Conservation (phyloP, 2,888 invertebrate species). For the Metopia argyrocephala region DNA sequence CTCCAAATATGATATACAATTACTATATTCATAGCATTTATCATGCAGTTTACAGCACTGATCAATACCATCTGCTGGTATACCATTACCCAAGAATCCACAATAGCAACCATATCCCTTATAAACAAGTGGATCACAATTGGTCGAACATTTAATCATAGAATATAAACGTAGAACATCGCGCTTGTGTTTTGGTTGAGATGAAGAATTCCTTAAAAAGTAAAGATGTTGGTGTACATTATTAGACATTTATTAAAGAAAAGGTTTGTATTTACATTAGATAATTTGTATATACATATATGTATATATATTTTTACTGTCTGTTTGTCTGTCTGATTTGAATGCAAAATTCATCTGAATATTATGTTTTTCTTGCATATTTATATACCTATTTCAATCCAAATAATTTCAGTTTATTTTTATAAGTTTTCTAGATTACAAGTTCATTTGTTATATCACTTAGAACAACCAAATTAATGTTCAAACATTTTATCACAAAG, state of each 20-base stretch:
- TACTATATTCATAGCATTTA: conserved; percentile 88
- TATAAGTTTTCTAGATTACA: no score
- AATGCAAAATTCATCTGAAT: no score
- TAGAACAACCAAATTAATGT: no score
- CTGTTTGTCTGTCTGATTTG: no score
- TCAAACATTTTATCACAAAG: no score
- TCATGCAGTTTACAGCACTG: conserved; percentile 92
- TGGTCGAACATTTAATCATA: conserved; percentile 91
- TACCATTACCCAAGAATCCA: conserved; percentile 90
- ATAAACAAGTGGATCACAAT: conserved; percentile 89
- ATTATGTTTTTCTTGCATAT: no score
- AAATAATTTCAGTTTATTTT: no score
- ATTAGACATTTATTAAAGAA: background rate
- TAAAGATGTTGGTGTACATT: background rate
- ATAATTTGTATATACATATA: no score
- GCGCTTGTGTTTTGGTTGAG: conserved; percentile 79
- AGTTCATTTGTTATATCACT: no score
- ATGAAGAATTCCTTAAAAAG: conserved; percentile 59
- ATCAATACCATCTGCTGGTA: conserved; percentile 88
- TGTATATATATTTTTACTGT: no score
- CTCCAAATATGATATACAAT: conserved; percentile 88
- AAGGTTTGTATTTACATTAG: no score
- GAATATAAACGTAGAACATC: conserved; percentile 90
- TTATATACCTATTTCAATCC: no score
- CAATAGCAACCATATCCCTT: conserved; percentile 95